These are phyloP conservation scores for Cynoglossus semilaevis DNA, from an alignment of 2,113 vertebrate genomes.

Conservation along the genomic window DNA sequence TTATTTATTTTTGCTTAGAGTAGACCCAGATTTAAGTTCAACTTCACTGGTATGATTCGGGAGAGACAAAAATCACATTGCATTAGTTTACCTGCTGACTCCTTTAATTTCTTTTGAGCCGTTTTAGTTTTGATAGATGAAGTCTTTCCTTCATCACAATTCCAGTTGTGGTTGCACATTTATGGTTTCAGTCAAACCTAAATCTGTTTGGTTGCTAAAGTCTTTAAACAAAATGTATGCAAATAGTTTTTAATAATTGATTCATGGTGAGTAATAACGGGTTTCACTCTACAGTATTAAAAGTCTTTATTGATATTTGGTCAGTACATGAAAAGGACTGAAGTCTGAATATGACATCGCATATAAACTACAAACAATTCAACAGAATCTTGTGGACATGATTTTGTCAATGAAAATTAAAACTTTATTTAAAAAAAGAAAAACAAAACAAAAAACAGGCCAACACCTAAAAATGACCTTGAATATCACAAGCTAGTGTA, in stretches of 20 bases:
- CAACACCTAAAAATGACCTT: slow-evolving; percentile 87
- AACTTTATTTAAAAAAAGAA: slow-evolving; percentile 82
- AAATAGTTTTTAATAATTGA: neutral
- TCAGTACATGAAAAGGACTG: slow-evolving; percentile 99
- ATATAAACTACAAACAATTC: slow-evolving; percentile 93
- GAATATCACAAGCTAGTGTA: slow-evolving; percentile 73
- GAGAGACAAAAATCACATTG: too few relatives aligned
- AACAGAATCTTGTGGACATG: slow-evolving; percentile 81
- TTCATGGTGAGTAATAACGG: slow-evolving; percentile 21
- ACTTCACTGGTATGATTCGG: too few relatives aligned
- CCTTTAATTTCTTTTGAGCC: too few relatives aligned
- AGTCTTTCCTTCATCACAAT: too few relatives aligned
- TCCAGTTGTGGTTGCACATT: too few relatives aligned
- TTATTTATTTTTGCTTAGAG: too few relatives aligned
- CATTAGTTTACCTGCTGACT: too few relatives aligned
- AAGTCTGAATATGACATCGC: slow-evolving; percentile 95
- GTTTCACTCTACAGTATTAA: slow-evolving; percentile 85
- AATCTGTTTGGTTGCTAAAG: too few relatives aligned
- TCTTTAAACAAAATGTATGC: neutral
- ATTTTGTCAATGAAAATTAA: slow-evolving; percentile 86
- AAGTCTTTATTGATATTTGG: slow-evolving; percentile 99
- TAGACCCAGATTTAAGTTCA: too few relatives aligned
- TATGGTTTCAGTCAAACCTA: too few relatives aligned
- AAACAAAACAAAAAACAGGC: slow-evolving; percentile 72
- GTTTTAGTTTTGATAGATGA: too few relatives aligned